These are phyloP conservation scores for Lytechinus pictus DNA, from an alignment of 35 echinoderm and acorn worm species.

Conservation along the genomic window DNA sequence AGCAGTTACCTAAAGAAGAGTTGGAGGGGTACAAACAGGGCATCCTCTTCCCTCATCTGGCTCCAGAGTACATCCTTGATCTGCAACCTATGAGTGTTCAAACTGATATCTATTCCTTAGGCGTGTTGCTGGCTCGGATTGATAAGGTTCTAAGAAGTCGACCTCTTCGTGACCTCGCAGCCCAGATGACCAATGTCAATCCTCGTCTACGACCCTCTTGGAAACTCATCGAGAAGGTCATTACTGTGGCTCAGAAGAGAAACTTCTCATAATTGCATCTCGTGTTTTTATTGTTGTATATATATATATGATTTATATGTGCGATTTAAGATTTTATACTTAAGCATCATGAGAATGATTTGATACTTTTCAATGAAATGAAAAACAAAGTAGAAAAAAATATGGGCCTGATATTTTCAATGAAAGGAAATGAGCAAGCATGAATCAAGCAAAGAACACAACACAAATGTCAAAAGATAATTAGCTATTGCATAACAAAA, in stretches of 20 bases:
- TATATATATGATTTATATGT: background rate
- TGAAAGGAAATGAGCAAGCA: background rate
- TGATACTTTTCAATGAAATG: background rate
- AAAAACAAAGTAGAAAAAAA: background rate
- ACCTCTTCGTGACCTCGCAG: constrained; percentile 10
- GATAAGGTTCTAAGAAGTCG: background rate
- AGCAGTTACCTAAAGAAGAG: constrained; percentile 29
- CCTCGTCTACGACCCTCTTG: background rate
- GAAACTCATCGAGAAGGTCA: constrained; percentile 30
- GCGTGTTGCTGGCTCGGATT: background rate
- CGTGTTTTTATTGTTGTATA: background rate
- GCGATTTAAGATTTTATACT: background rate
- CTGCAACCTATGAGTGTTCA: background rate
- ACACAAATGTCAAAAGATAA: background rate
- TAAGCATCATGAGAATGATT: background rate
- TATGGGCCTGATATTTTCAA: background rate
- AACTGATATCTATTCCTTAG: constrained; percentile 28
- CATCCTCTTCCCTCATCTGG: constrained; percentile 5
- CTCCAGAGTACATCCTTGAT: constrained; percentile 25
- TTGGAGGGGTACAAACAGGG: background rate
- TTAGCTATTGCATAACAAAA: background rate
- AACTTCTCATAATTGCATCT: background rate
- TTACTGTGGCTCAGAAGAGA: background rate
- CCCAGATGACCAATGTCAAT: background rate
- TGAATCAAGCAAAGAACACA: background rate